Evolutionary conservation across 2,797 vertebrate species (phyloP).

Genomic region (Leptodactylus fallax): DNA sequence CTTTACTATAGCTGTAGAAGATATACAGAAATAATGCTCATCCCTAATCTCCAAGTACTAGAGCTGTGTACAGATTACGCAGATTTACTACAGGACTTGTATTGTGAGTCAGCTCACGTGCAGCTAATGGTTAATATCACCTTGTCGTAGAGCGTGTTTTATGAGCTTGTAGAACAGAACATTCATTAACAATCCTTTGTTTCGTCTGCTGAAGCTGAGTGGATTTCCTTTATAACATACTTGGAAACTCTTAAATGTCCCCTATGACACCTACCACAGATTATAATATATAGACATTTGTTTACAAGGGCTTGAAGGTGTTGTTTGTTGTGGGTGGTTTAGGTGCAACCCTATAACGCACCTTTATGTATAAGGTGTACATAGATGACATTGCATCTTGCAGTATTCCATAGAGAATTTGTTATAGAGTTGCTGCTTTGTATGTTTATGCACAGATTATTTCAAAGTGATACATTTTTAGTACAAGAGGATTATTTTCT

Average conservation of each 20-base stretch:
- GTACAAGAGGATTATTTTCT: too few relatives aligned
- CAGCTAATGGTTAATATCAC: background rate
- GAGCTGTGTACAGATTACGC: background rate
- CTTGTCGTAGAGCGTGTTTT: slow-evolving; percentile 24
- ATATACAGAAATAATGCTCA: background rate
- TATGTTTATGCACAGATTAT: too few relatives aligned
- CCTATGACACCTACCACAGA: slow-evolving; percentile 3
- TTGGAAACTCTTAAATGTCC: slow-evolving; percentile 17
- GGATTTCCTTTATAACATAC: slow-evolving; percentile 2
- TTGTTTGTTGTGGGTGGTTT: background rate
- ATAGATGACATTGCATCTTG: background rate
- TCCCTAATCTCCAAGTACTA: background rate
- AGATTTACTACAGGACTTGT: background rate
- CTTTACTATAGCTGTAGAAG: too few relatives aligned
- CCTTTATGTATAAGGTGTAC: background rate
- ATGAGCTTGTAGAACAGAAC: slow-evolving; percentile 54
- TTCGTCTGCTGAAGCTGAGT: slow-evolving; percentile 5
- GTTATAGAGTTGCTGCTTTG: too few relatives aligned
- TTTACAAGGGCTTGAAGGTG: background rate
- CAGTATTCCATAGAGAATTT: background rate
- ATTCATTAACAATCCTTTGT: slow-evolving; percentile 42
- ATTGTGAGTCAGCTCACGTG: slow-evolving; percentile 8
- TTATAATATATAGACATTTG: background rate
- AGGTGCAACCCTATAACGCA: background rate
- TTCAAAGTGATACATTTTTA: too few relatives aligned